Base-by-base conservation (phyloP, 1,140 invertebrate species). In the Diploscapter pachys region DNA sequence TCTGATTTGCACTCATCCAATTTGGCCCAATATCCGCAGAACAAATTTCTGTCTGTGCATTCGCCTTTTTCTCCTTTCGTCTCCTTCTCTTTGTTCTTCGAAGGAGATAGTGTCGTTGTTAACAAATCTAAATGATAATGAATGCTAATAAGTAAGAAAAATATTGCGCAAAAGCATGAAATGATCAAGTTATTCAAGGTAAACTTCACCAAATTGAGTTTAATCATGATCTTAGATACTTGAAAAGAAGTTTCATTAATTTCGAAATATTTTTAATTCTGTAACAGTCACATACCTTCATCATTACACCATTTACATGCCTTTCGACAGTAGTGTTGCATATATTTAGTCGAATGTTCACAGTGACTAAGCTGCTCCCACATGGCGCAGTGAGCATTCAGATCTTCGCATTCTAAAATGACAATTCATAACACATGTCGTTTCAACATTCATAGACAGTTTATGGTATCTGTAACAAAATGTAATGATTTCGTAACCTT, bases 341-440 rank as follows among this genome's bases (percentile, higher is more conserved):
- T 85, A 61, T 85, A 85, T 74, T 85, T 85, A 65, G 74, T 62
- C 3, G 82, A 85, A 61, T 86, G 84, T 62, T 83, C 64, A 71
- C 83, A 85, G 61, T 85, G 83, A 13, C 83, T 82, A 4, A 85
- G 73, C 63, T 78, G 71, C 67, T 85, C 83, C 83, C 83, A 85
- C 83, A 85, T 86, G 53, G 82, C 83, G 67, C 83, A 85, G 75
- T 85, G 83, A 63, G 84, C 83, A 72, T 85, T 85, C 13, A 86
- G 71, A 75, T 85, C 79, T 51, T 80, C 66, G 61, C 83, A 85
- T 71, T 81, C 80, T 85, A 63, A 72, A 81, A 73, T 53, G n/a
- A 51, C 31, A 31, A 31, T 31, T 31, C 31, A 31, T 13, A 11
- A n/a, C 2, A 9, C 5, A 6, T 5, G 6, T 48, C 50, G 31